These are phyloP conservation scores for Nesometra sesokonis DNA, from an alignment of 35 echinoderm and acorn worm species.

Conservation along the genomic window DNA sequence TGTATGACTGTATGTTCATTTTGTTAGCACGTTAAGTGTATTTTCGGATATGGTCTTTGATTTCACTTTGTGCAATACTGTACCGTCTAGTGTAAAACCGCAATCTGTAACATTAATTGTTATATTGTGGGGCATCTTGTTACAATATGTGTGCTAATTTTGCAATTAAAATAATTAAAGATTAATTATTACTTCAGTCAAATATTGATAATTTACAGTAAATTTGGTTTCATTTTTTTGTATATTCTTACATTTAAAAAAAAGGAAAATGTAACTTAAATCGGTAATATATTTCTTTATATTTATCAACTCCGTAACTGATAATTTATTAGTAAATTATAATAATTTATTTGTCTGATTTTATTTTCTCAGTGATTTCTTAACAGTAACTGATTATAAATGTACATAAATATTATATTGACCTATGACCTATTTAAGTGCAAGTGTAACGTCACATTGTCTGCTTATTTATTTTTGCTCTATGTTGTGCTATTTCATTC, in stretches of 20 bases:
- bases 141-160: background rate
- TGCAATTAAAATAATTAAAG: background rate
- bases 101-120: background rate
- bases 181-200: background rate
- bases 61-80: background rate
- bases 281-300: background rate
- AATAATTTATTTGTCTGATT: background rate
- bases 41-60: background rate
- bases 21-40: too few species aligned
- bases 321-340: background rate
- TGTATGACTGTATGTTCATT: too few species aligned
- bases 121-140: background rate
- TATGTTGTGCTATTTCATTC: background rate
- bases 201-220: too few species aligned
- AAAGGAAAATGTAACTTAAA: too few species aligned
- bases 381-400: background rate
- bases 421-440: background rate
- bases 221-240: too few species aligned
- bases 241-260: too few species aligned
- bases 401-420: background rate
- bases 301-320: background rate
- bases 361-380: background rate
- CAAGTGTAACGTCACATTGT: background rate
- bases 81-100: background rate
- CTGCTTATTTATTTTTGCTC: background rate